Evolutionary conservation across 2,797 vertebrate genomes (phyloP), one percentile per base, ranked within the genome.

Genomic region (Lutjanus campechanus): DNA sequence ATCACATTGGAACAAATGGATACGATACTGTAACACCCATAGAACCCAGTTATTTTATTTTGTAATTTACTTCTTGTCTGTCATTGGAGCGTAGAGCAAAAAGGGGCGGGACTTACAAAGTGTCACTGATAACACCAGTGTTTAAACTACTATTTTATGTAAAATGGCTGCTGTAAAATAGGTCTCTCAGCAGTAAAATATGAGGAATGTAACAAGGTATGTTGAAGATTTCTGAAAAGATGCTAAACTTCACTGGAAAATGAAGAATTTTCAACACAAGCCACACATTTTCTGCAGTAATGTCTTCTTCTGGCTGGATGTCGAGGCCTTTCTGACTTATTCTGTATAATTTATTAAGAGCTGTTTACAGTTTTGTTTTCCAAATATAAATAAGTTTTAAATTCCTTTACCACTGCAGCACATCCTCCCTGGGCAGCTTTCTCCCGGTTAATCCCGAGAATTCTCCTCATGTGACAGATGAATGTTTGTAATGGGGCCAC

Each of bases 401-500:
- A 61, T 63, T 53, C 25, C 53, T 12, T 47, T n/a, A 25, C 17
- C 13, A 13, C 43, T 8, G 40, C 44, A 3, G 47, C 11, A 2
- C 5, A 8, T 73, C 61, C 22, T 77, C 29, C 7, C 49, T 16
- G 43, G 29, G 73, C 49, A 16, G 13, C 15, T 63, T 70, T 51
- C 47, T 63, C 17, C 64, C 20, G 8, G 64, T 36, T 40, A 54
- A 63, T 63, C 56, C 56, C 0, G 7, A 47, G 65, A 80, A 51
- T 55, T 62, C 40, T 76, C 55, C 17, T 54, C 70, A n/a, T 85
- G 50, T 86, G 85, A 85, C 76, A 83, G 83, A 87, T 73, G 76
- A 79, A 68, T 69, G 75, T 88, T 82, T 74, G 79, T 76, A 87
- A 89, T 40, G 67, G 73, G 85, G 80, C 61, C 76, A 79, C 25